phyloP scores from a whole-genome alignment of 2,888 invertebrate species.

The Tuta absoluta region DNA sequence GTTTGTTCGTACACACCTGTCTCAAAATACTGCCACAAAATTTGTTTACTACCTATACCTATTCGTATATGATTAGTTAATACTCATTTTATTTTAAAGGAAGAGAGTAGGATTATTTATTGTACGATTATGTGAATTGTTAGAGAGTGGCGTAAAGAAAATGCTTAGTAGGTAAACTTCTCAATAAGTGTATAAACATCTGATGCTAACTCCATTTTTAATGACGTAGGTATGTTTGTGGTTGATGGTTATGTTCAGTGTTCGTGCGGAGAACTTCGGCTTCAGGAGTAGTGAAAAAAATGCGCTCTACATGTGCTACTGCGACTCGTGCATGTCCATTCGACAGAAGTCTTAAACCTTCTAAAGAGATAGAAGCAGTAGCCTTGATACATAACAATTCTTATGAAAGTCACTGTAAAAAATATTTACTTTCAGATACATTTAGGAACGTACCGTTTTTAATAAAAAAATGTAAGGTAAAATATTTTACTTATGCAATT shows the following conservation, averaged over 20 bases:
- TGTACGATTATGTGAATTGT: no score
- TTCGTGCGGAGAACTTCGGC: background rate
- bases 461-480: background rate
- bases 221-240: background rate
- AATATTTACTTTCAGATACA: background rate
- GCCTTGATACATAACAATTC: background rate
- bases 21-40: no score
- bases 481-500: background rate
- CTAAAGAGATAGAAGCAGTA: background rate
- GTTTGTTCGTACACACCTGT: no score
- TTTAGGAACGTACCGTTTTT: background rate
- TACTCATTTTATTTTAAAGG: no score
- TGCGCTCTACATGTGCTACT: background rate
- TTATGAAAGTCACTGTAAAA: background rate
- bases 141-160: no score
- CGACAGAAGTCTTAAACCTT: background rate
- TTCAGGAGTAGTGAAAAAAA: background rate
- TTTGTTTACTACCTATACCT: no score
- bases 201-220: constrained; percentile 3
- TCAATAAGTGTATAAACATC: background rate
- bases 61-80: no score
- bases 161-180: no score
- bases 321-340: background rate
- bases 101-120: no score
- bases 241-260: constrained; percentile 4